Base-by-base conservation (phyloP, 2,113 vertebrate species). In the Platysternon megacephalum region DNA sequence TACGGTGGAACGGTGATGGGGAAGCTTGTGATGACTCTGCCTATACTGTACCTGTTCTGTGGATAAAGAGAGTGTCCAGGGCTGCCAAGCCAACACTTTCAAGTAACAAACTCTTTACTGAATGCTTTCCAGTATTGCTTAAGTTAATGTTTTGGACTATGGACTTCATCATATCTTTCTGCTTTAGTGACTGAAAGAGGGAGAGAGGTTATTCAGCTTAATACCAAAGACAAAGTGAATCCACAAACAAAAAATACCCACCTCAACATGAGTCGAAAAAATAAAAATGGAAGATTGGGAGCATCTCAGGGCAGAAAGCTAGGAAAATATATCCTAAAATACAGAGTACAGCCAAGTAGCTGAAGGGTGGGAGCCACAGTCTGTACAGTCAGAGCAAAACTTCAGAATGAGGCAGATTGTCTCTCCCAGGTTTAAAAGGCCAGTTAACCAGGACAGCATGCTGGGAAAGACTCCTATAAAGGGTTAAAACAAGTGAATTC, bases 161-260 rank as follows among this genome's bases (percentile, higher is more conserved):
- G 22, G 84, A 65, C 12, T 85, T 21, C 68, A 91, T 85, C 6
- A 17, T 17, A 88, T 72, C 83, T 91, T 89, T 86, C 39, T 92
- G 24, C 29, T 88, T 88, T 93, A 61, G 8, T 79, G 55, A 88
- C 39, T 26, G 83, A 46, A 72, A 72, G 65, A 92, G 82, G 76
- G 89, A 82, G 24, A 8, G 92, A 92, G 74, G 52, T 93, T 79
- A 12, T 82, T 91, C 56, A 51, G 74, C 48, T 85, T 89, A 87
- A 39, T 72, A 35, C 55, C 16, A 82, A 87, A 94, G 95, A 94
- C 12, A 88, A 93, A 96, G 95, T 14, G 44, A 82, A 35, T 85
- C 89, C 65, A 79, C 28, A 68, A 94, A 26, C 21, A 44, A 46
- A 48, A 46, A 26, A 49, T 28, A 14, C 42, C 39, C 12, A 58